A percentile compares a stretch with the other conserved stretches of the same genome.
These are phyloP conservation scores for Atta cephalotes DNA, from an alignment of 1,140 invertebrate genomes.

Conservation along the genomic window DNA sequence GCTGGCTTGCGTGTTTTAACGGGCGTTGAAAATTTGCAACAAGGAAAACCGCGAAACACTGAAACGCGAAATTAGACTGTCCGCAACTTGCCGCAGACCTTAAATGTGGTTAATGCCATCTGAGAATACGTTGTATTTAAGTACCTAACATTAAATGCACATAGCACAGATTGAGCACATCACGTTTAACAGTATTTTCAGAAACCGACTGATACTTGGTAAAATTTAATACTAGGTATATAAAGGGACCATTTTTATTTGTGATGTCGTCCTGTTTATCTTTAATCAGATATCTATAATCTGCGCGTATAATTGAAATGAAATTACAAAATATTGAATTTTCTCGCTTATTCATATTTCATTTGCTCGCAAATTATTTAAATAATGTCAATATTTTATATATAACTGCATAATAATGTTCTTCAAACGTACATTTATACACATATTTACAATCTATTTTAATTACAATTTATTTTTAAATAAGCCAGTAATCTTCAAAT, in stretches of 20 bases:
- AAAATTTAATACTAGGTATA: not conserved
- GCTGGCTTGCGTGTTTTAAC: slow-evolving; percentile 57
- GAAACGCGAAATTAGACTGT: slow-evolving; percentile 22
- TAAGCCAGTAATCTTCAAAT: not conserved
- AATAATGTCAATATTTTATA: slow-evolving; percentile 10
- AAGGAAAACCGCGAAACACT: slow-evolving; percentile 45
- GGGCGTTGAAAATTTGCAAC: slow-evolving; percentile 51
- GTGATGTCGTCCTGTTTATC: not conserved
- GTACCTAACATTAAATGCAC: not conserved
- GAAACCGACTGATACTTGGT: not conserved
- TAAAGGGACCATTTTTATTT: not conserved
- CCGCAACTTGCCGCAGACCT: slow-evolving; percentile 7
- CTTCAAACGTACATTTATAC: not conserved
- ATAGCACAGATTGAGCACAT: not conserved
- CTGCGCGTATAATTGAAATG: not conserved
- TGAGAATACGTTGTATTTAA: slow-evolving; percentile 2
- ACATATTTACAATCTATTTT: slow-evolving; percentile 2
- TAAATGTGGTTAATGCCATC: not conserved
- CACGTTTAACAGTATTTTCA: not conserved
- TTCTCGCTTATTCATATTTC: slow-evolving; percentile 15
- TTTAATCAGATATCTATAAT: not conserved
- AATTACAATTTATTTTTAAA: slow-evolving; percentile 17
- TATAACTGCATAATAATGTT: not conserved
- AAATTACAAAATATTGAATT: not conserved
- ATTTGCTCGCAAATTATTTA: not conserved